phyloP scores from a whole-genome alignment of 2,797 vertebrate genomes.

The Champsocephalus esox region DNA sequence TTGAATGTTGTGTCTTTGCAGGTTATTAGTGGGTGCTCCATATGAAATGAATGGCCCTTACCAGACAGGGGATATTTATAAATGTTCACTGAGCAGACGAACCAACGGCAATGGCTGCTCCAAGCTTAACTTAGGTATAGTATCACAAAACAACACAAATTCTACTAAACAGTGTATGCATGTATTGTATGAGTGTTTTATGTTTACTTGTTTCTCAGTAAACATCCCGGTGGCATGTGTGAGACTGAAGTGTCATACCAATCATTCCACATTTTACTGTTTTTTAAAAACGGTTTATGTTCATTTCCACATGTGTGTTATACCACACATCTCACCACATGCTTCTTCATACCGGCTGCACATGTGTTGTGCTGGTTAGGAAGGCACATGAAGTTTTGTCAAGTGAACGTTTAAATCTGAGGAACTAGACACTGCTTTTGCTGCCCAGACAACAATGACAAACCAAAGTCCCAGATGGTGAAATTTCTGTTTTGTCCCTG shows the following conservation, averaged over 20 bases:
- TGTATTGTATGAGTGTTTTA: conserved; percentile 13
- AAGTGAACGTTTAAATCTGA: conserved; percentile 55
- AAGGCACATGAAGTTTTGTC: conserved; percentile 41
- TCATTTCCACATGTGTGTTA: conserved; percentile 75
- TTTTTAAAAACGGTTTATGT: conserved; percentile 65
- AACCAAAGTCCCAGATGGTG: conserved; percentile 66
- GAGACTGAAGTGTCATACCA: conserved; percentile 62
- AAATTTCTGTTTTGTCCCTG: conserved; percentile 47
- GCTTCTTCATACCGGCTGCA: conserved; percentile 55
- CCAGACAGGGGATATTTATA: conserved; percentile 96
- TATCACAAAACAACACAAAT: conserved; percentile 38
- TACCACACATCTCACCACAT: conserved; percentile 57
- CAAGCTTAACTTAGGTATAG: conserved; percentile 96
- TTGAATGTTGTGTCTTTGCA: conserved; percentile 68
- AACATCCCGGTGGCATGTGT: conserved; percentile 54
- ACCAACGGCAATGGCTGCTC: conserved; percentile 90
- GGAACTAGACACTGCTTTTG: conserved; percentile 57
- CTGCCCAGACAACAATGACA: conserved; percentile 69
- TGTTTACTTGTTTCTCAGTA: conserved; percentile 20
- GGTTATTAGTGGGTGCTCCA: conserved; percentile 96
- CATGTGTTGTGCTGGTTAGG: conserved; percentile 60
- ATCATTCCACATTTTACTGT: conserved; percentile 69
- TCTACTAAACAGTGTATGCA: conserved; percentile 2
- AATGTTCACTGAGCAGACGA: conserved; percentile 89
- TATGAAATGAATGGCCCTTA: conserved; percentile 94